phyloP scores from a whole-genome alignment of 2,888 invertebrate species.

The Luffia ferchaultella region DNA sequence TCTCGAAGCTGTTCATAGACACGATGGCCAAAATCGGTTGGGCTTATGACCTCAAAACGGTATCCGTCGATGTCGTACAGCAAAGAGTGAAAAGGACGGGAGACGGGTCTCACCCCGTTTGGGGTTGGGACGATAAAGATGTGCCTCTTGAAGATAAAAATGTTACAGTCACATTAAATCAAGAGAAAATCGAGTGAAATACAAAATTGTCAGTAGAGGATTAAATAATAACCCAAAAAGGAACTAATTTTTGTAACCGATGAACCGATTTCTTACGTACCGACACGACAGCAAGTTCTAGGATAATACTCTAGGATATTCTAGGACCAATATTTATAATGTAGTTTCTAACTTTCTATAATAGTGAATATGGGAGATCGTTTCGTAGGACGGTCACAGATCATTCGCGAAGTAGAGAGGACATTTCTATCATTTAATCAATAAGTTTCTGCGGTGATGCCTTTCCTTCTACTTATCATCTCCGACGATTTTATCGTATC shows the following conservation, averaged over 20 bases:
- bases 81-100: constrained; percentile 78
- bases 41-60: constrained; percentile 88
- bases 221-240: not conserved
- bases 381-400: too few species aligned
- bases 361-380: too few species aligned
- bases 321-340: too few species aligned
- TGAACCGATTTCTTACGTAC: too few species aligned
- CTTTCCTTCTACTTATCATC: too few species aligned
- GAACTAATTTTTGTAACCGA: too few species aligned
- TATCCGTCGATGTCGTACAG: constrained; percentile 72
- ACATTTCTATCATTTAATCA: too few species aligned
- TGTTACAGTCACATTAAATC: constrained; percentile 24
- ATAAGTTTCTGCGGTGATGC: too few species aligned
- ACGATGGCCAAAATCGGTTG: constrained; percentile 82
- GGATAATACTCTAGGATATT: not conserved
- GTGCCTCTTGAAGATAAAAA: constrained; percentile 25
- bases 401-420: too few species aligned
- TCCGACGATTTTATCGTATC: too few species aligned
- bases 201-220: not conserved
- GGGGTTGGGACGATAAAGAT: constrained; percentile 79
- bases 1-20: constrained; percentile 70
- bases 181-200: constrained; percentile 28
- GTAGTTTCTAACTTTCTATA: too few species aligned
- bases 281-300: too few species aligned
- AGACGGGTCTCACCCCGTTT: constrained; percentile 74